A percentile compares a stretch with the other conserved stretches of the same genome.
phyloP scores from a whole-genome alignment of 30 jellyfish, hydroid and myxozoan genomes.

The Hydra vulgaris region DNA sequence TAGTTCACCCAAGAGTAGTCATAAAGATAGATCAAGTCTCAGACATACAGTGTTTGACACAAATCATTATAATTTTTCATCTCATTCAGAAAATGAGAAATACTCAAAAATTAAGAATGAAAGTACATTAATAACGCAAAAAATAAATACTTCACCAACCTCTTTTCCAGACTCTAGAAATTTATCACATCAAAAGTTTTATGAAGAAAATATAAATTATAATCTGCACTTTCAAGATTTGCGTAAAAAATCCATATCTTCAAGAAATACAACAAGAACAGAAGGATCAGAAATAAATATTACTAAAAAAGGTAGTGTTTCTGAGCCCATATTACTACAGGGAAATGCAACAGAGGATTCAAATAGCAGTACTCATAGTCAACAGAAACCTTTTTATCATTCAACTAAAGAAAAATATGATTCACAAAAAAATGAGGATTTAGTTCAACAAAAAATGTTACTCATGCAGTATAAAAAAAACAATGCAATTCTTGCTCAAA shows the following conservation, averaged over 20 bases:
- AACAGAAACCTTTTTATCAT: neutral
- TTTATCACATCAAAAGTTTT: neutral
- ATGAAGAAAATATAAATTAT: constrained; percentile 1
- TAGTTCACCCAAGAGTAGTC: too few species aligned
- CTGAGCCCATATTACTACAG: neutral
- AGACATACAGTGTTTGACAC: too few species aligned
- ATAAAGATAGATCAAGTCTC: too few species aligned
- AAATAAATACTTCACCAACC: neutral
- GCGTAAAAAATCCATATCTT: neutral
- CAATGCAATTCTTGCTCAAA: constrained; percentile 33
- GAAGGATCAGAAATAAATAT: neutral
- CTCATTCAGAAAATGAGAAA: too few species aligned
- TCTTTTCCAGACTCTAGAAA: neutral
- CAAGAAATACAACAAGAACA: neutral
- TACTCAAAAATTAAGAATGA: too few species aligned
- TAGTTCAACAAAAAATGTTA: constrained; percentile 7
- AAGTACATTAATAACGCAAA: neutral
- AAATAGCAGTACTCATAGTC: neutral
- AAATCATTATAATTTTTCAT: too few species aligned
- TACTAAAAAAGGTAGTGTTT: neutral
- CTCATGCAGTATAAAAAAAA: constrained; percentile 27
- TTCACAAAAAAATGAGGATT: constrained; percentile 1
- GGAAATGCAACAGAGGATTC: neutral
- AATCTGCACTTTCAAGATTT: constrained; percentile 4
- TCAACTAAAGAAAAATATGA: neutral